Conservation (phyloP, 2,113 vertebrate species). For the Melanostigma gelatinosum region DNA sequence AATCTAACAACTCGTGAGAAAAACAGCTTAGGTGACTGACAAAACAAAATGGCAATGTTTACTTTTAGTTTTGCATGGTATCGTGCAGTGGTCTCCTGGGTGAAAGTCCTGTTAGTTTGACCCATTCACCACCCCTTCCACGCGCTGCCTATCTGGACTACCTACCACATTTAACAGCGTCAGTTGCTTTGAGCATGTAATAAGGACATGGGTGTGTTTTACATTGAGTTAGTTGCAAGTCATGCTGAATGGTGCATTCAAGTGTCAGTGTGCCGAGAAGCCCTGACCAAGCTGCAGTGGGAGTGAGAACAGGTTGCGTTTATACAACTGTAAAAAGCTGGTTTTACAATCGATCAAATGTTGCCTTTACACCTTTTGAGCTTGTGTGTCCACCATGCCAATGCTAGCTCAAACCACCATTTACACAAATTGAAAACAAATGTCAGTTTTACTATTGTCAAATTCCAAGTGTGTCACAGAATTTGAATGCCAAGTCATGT, state of each 20-base stretch:
- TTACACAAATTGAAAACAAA: not conserved
- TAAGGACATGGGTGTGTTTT: not conserved
- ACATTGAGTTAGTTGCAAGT: not conserved
- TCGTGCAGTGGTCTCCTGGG: not conserved
- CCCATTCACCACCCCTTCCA: not conserved
- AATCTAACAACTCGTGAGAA: not conserved
- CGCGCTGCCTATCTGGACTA: not conserved
- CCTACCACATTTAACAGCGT: not conserved
- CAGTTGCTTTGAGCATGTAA: not conserved
- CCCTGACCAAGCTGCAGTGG: too few species aligned
- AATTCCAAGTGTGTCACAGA: not conserved
- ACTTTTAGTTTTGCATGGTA: not conserved
- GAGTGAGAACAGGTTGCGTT: not conserved
- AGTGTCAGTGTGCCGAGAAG: too few species aligned
- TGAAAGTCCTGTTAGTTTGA: not conserved
- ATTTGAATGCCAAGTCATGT: not conserved
- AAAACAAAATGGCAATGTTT: not conserved
- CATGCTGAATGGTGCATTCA: not conserved
- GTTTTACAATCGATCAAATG: not conserved
- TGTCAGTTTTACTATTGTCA: not conserved
- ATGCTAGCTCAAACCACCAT: not conserved
- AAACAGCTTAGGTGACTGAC: not conserved
- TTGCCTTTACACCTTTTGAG: not conserved
- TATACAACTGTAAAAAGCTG: not conserved
- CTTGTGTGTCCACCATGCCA: not conserved